A percentile compares a stretch with the other conserved stretches of the same genome.
Evolutionary conservation across 2,113 vertebrate genomes (phyloP).

Genomic region (Triplophysa dalaica): DNA sequence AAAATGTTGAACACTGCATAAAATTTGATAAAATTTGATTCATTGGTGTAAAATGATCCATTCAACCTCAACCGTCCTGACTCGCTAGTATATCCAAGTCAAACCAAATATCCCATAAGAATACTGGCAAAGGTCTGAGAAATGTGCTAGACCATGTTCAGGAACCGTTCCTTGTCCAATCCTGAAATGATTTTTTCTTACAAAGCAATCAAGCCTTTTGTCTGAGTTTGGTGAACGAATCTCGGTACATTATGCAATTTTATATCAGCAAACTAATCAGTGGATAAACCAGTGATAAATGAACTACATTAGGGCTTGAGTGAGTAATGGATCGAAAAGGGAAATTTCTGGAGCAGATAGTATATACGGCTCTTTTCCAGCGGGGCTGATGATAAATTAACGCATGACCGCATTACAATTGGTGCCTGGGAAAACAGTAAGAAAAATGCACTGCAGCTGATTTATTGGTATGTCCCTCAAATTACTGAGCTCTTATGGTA

Average conservation of each 20-base stretch:
- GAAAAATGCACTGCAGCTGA: conserved; percentile 55
- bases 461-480: conserved; percentile 30
- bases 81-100: not conserved
- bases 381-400: conserved; percentile 44
- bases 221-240: not conserved
- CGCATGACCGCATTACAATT: conserved; percentile 13
- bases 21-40: not conserved
- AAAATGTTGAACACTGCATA: not conserved
- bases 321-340: conserved; percentile 30
- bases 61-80: not conserved
- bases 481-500: conserved; percentile 15
- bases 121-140: not conserved
- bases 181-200: not conserved
- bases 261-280: conserved; percentile 6
- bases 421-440: conserved; percentile 46
- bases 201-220: not conserved
- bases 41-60: not conserved
- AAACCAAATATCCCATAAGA: not conserved
- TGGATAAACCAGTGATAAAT: conserved; percentile 3
- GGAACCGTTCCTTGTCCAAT: not conserved
- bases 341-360: conserved; percentile 28
- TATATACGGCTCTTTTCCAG: conserved; percentile 10
- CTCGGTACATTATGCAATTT: not conserved
- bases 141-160: not conserved
- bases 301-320: conserved; percentile 4